Percentiles rank a stretch among this genome's conserved stretches.
phyloP scores from a whole-genome alignment of 2,888 invertebrate genomes.

The Fragum sueziense region DNA sequence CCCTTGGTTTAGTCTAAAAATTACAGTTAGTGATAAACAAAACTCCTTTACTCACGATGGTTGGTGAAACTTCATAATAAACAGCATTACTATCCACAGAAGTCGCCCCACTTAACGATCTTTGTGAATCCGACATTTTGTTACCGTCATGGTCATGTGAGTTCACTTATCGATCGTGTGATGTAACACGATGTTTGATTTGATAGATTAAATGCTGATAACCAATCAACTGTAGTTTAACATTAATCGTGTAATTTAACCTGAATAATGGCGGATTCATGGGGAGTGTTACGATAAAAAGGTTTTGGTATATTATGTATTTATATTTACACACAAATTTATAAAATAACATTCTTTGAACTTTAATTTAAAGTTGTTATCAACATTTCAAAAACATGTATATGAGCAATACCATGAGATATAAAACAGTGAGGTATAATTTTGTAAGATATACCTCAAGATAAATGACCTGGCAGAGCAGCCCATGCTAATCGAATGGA shows the following conservation, averaged over 20 bases:
- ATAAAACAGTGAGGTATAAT: no score
- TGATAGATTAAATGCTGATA: background rate
- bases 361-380: no score
- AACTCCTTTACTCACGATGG: conserved; percentile 63
- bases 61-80: conserved; percentile 72
- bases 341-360: no score
- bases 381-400: no score
- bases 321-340: no score
- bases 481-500: no score
- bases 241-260: background rate
- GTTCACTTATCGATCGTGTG: background rate
- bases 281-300: background rate
- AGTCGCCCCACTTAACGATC: conserved; percentile 40
- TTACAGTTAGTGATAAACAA: background rate
- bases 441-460: no score
- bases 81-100: conserved; percentile 65
- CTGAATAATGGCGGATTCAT: conserved; percentile 3
- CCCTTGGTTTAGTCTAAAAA: no score
- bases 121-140: conserved; percentile 46
- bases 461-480: no score
- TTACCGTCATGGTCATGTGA: conserved; percentile 23
- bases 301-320: no score
- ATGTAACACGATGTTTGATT: conserved; percentile 3
- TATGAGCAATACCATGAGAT: no score
- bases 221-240: conserved; percentile 8